Base-by-base conservation (phyloP, 2,888 invertebrate species). In the Frankliniella fusca region DNA sequence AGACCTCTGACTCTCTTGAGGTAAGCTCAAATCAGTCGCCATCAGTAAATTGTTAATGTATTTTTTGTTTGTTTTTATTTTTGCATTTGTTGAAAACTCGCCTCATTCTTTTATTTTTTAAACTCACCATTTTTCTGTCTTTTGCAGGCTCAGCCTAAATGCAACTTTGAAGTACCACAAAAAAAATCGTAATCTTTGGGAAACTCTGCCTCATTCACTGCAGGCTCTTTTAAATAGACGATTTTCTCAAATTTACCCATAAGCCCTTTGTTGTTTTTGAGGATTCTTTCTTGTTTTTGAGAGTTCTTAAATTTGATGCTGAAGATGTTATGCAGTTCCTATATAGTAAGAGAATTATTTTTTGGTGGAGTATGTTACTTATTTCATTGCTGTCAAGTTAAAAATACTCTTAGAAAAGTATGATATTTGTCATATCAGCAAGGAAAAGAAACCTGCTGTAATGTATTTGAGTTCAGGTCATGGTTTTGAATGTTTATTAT, bases 161-260 rank as follows among this genome's bases (percentile, higher is more conserved):
- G n/a, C 70, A 27, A 27, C 70, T 27, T 23, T 76, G 0, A 76
- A 76, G 70, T 3, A 76, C 27, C 23, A 76, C 27, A 76, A 23
- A 76, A 76, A 23, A 23, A 76, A 76, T 76, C 70, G 12, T 0
- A 76, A 27, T 27, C 27, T 76, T 12, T 76, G 70, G 70, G 27
- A 27, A 23, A 76, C 70, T 76, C 70, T 76, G 23, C 70, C 70
- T 1, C 70, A 76, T 23, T 27, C 70, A 8, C 10, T 76, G 27
- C 70, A 76, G 27, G 27, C 70, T 27, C 27, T 76, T 27, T 27
- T 76, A 23, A 76, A 23, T 27, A 76, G 27, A 27, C 70, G 70
- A 23, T 76, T 76, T 76, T 76, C 70, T 8, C 70, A 76, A 76
- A 76, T 27, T 76, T 76, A 76, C 12, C 70, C 70, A 27, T 76